A percentile compares a stretch with the other conserved stretches of the same genome.
phyloP scores from a whole-genome alignment of 2,113 vertebrate species.

The Dunckerocampus dactyliophorus region DNA sequence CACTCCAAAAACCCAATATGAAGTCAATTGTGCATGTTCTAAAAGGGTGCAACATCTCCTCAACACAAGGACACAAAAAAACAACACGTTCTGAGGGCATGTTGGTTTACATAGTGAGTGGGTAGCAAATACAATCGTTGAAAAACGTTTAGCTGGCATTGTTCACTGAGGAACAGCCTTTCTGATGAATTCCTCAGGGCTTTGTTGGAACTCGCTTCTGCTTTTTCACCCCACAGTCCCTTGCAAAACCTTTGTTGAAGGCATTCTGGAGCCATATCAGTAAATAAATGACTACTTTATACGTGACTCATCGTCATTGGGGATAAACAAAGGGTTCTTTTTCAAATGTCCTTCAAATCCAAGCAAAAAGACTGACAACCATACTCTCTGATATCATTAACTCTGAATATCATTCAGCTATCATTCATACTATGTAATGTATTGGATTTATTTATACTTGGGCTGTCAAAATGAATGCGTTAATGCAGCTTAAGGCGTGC shows the following conservation, averaged over 20 bases:
- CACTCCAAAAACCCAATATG: conserved; percentile 31
- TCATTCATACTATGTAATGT: too few species aligned
- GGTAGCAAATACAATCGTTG: background rate
- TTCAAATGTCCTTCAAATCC: background rate
- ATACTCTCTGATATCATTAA: too few species aligned
- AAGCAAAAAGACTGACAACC: too few species aligned
- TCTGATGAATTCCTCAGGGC: conserved; percentile 1
- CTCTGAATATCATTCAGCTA: too few species aligned
- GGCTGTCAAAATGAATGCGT: too few species aligned
- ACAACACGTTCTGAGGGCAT: conserved; percentile 5
- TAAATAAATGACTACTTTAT: conserved; percentile 33
- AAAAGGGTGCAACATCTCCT: conserved; percentile 41
- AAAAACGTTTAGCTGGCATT: conserved; percentile 14
- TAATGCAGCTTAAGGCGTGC: too few species aligned
- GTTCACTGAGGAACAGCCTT: conserved; percentile 23
- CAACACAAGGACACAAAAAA: conserved; percentile 15
- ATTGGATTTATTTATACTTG: too few species aligned
- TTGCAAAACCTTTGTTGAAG: conserved; percentile 44
- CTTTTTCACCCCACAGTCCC: conserved; percentile 6
- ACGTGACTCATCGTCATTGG: conserved; percentile 37
- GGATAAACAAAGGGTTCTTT: background rate
- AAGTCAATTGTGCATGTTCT: conserved; percentile 4
- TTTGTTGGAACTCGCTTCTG: conserved; percentile 11
- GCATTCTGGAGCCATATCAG: conserved; percentile 29
- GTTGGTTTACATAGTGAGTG: conserved; percentile 27